Evolutionary conservation across 2,797 vertebrate genomes (phyloP).

Genomic region (Semaprochilodus insignis): DNA sequence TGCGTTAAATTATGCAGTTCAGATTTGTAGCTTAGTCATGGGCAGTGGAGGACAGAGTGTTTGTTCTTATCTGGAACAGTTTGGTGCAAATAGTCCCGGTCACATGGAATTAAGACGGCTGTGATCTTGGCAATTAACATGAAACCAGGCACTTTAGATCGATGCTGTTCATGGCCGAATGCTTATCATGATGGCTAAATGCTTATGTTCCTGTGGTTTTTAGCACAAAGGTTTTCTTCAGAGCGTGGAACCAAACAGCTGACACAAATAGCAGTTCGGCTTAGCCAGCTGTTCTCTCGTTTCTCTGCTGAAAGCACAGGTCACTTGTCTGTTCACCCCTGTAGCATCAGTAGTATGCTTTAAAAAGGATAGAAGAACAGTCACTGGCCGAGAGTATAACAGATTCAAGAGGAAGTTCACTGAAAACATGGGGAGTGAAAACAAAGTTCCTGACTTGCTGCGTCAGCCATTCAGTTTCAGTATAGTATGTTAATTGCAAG

Average conservation of each 20-base stretch:
- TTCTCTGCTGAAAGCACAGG: slow-evolving; percentile 11
- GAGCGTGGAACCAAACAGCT: neutral
- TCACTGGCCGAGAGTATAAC: too few species aligned
- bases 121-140: neutral
- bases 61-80: neutral
- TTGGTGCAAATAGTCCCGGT: neutral
- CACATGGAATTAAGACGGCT: neutral
- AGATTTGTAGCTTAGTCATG: neutral
- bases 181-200: neutral
- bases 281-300: neutral
- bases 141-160: neutral
- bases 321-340: neutral
- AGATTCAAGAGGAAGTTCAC: neutral
- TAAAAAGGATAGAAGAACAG: slow-evolving; percentile 1
- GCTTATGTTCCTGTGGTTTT: neutral
- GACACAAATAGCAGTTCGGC: neutral
- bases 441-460: neutral
- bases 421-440: neutral
- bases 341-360: neutral
- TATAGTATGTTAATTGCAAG: neutral
- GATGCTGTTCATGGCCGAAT: neutral
- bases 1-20: slow-evolving; percentile 6
- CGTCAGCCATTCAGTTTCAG: neutral
- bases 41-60: neutral
- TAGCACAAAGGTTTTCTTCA: neutral